Evolutionary conservation across 2,888 invertebrate species (phyloP).

Genomic region (Ypsolopha scabrella): DNA sequence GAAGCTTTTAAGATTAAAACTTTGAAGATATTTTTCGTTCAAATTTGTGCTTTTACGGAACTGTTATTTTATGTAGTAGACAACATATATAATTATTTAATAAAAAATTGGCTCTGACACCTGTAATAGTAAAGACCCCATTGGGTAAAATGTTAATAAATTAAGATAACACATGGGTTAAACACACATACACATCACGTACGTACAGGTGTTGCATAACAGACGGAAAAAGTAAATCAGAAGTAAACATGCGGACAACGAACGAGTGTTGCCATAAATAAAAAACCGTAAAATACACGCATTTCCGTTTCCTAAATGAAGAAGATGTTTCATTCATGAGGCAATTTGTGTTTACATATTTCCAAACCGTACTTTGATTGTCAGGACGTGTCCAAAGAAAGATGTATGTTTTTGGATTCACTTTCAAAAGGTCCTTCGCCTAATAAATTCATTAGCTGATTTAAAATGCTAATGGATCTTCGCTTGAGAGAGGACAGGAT

Average conservation of each 20-base stretch:
- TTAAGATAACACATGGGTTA: neutral
- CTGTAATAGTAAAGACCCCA: too few relatives aligned
- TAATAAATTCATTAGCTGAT: slow-evolving; percentile 56
- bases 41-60: too few relatives aligned
- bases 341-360: slow-evolving; percentile 5
- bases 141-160: too few relatives aligned
- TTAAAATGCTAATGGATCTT: slow-evolving; percentile 59
- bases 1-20: too few relatives aligned
- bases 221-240: slow-evolving; percentile 3
- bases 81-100: too few relatives aligned
- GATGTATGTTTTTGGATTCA: neutral
- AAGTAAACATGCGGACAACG: neutral
- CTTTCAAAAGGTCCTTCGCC: slow-evolving; percentile 11
- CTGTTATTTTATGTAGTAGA: too few relatives aligned
- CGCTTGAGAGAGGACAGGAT: slow-evolving; percentile 42
- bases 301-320: slow-evolving; percentile 5
- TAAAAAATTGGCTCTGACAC: too few relatives aligned
- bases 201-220: too few relatives aligned
- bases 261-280: neutral
- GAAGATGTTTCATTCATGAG: slow-evolving; percentile 9
- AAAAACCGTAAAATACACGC: slow-evolving; percentile 4
- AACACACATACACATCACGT: too few relatives aligned
- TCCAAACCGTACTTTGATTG: slow-evolving; percentile 2
- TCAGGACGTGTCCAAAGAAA: neutral
- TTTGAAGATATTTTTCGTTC: too few relatives aligned